Percentiles rank a stretch among this genome's conserved stretches.
These are phyloP conservation scores for Sylvia borin DNA, from an alignment of 2,797 vertebrate species.

Conservation along the genomic window DNA sequence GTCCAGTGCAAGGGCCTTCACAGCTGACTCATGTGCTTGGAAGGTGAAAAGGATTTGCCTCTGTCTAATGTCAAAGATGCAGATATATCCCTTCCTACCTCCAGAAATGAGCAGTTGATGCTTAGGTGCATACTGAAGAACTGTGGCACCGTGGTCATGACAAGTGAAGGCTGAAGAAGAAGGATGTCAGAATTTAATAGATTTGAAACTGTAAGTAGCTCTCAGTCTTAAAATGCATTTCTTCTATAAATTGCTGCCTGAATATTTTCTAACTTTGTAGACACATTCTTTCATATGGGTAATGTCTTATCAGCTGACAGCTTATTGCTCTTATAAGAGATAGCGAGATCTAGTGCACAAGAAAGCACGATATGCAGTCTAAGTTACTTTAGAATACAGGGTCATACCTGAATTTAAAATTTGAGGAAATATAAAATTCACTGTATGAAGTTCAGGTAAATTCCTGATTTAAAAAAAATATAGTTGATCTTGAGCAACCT, in stretches of 20 bases:
- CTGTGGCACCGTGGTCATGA: constrained; percentile 95
- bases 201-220: background rate
- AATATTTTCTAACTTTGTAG: background rate
- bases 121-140: constrained; percentile 93
- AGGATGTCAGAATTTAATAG: background rate
- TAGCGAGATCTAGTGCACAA: background rate
- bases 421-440: background rate
- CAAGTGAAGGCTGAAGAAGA: constrained; percentile 88
- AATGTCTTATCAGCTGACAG: background rate
- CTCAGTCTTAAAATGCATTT: background rate
- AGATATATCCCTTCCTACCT: constrained; percentile 91
- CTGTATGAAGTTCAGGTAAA: background rate
- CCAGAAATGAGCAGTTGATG: constrained; percentile 95
- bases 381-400: background rate
- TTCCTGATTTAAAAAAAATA: background rate
- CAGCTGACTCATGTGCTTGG: constrained; percentile 95
- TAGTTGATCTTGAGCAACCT: background rate
- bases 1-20: constrained; percentile 93
- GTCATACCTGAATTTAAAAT: background rate
- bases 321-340: background rate
- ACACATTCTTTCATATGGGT: background rate
- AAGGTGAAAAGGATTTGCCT: constrained; percentile 93
- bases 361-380: background rate
- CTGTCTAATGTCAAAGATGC: constrained; percentile 96
- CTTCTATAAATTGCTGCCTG: background rate